Evolutionary conservation across 2,797 vertebrate genomes (phyloP).

Genomic region (Caiman crocodilus): DNA sequence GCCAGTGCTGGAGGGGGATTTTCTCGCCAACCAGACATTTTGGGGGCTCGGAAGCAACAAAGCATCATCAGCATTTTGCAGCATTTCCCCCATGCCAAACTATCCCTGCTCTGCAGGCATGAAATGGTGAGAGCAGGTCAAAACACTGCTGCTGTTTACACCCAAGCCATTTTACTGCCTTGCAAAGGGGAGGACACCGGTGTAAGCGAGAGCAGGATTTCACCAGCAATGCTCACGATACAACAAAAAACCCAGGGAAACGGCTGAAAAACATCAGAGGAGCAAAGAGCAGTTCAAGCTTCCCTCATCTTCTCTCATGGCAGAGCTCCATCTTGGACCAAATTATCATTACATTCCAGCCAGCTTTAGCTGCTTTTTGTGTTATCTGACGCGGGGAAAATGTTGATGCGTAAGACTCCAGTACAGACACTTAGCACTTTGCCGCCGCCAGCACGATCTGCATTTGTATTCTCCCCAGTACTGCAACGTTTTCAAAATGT

Average conservation of each 20-base stretch:
- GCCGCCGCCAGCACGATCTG: background rate
- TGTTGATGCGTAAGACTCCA: slow-evolving; percentile 23
- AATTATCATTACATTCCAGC: background rate
- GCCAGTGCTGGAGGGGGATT: background rate
- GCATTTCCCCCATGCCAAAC: background rate
- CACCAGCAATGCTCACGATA: slow-evolving; percentile 29
- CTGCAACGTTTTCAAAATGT: slow-evolving; percentile 47
- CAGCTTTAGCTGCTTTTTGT: slow-evolving; percentile 30
- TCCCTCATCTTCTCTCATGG: slow-evolving; percentile 66
- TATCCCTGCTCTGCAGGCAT: background rate
- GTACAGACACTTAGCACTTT: slow-evolving; percentile 15
- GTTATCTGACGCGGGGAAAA: slow-evolving; percentile 34
- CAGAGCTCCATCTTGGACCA: slow-evolving; percentile 31
- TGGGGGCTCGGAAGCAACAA: background rate
- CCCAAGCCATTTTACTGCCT: background rate
- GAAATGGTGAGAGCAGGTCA: slow-evolving; percentile 50
- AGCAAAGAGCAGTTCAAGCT: slow-evolving; percentile 58
- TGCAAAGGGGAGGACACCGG: slow-evolving; percentile 34
- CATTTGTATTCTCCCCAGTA: slow-evolving; percentile 63
- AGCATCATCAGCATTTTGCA: slow-evolving; percentile 31
- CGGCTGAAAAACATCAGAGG: slow-evolving; percentile 68
- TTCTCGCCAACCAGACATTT: background rate
- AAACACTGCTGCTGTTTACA: slow-evolving; percentile 12
- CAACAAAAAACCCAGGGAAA: slow-evolving; percentile 56
- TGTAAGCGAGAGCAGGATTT: slow-evolving; percentile 43